Conservation (phyloP, 2,797 vertebrate genomes). For the Cyprinella venusta region DNA sequence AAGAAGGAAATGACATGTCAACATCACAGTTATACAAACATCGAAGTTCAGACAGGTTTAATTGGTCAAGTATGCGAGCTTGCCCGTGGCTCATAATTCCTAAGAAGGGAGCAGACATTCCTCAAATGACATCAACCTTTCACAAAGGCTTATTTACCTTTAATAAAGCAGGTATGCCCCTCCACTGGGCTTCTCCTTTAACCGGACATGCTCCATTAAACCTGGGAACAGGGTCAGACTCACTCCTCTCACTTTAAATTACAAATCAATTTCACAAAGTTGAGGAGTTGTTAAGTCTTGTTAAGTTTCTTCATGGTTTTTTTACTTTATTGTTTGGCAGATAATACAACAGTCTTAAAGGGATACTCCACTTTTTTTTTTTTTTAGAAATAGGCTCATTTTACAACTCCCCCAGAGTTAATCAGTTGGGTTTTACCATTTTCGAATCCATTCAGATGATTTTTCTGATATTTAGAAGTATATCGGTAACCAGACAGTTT, state of each 20-base stretch:
- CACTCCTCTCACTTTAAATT: not conserved
- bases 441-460: too few relatives aligned
- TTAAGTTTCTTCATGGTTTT: not conserved
- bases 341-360: not conserved
- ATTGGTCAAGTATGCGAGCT: conserved; percentile 40
- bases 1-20: conserved; percentile 39
- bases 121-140: conserved; percentile 41
- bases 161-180: conserved; percentile 48
- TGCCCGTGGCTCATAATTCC: not conserved
- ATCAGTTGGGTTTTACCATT: too few relatives aligned
- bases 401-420: too few relatives aligned
- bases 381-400: too few relatives aligned
- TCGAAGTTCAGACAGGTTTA: conserved; percentile 34
- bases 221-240: not conserved
- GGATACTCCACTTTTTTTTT: too few relatives aligned
- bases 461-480: too few relatives aligned
- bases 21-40: conserved; percentile 45
- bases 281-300: not conserved
- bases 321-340: too few relatives aligned
- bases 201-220: not conserved
- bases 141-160: conserved; percentile 40
- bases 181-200: conserved; percentile 25
- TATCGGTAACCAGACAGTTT: too few relatives aligned
- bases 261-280: not conserved
- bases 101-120: conserved; percentile 29